Evolutionary conservation across 1,140 invertebrate species (phyloP), one percentile per base, ranked within the genome.

Genomic region (Theocolax elegans): DNA sequence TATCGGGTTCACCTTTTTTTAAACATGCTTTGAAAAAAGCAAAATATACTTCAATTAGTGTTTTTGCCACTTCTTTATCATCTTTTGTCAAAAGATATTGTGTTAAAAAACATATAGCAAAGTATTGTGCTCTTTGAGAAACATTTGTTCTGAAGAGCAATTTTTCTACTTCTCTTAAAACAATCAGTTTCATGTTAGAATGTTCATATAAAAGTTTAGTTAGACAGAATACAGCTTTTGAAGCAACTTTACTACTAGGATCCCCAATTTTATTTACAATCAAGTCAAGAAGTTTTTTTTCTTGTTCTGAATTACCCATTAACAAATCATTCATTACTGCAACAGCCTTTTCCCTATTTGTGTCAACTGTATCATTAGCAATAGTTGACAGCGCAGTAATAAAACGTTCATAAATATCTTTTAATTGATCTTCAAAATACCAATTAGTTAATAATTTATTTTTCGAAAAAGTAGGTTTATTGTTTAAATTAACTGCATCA

Each of bases 231-330:
- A 95, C 89, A 0, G 93, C 91, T 85, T 95, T 95, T 0, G 96
- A 93, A 0, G 94, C 94, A 1, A 98, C 90, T 83, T 95, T 94
- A 68, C 92, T 89, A 1, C 89, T 89, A 1, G 97, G 96, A 87
- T 99, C 97, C 44, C 97, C 97, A 15, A 99, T 87, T 87, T 99
- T 99, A 79, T 99, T 99, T 0, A 98, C 92, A 25, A 99, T 83
- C 76, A 92, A 89, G 0, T 89, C 87, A 3, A 99, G 81, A 25
- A 99, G 81, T 79, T 92, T 89, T 88, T 95, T 87, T 83, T 99
- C 97, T 83, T 96, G 92, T 82, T 98, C 97, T 0, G 95, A 90
- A 81, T 96, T 94, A 59, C 89, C 89, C 59, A 90, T 89, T 13
- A 99, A 82, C 9, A 99, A 81, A 73, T 94, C 92, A 44, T 91